Conservation (phyloP, 1,140 invertebrate species). For the Muscidifurax raptorellus region DNA sequence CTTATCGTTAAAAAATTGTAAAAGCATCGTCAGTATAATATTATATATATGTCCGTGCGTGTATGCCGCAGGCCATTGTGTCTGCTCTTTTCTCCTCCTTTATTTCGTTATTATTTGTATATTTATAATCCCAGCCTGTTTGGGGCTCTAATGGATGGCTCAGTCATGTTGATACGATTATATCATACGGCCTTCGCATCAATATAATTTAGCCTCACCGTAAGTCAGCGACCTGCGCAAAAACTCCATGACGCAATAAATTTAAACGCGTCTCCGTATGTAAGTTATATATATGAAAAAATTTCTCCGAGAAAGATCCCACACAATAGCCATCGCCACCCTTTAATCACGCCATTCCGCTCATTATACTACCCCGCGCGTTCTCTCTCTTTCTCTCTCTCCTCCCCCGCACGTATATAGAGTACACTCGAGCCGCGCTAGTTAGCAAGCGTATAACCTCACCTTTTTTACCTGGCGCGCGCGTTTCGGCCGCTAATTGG, state of each 20-base stretch:
- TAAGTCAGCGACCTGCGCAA: background rate
- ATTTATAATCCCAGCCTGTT: too few species aligned
- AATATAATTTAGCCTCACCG: too few species aligned
- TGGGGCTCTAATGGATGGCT: too few species aligned
- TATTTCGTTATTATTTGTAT: too few species aligned
- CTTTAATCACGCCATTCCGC: conserved; percentile 6
- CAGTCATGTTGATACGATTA: too few species aligned
- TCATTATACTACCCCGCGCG: background rate
- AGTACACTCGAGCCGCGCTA: background rate
- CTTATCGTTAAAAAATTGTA: background rate
- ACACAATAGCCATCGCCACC: background rate
- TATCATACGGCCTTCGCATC: too few species aligned
- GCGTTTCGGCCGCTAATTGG: conserved; percentile 37
- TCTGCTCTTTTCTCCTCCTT: background rate
- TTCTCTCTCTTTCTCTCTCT: conserved; percentile 5
- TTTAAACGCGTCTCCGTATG: background rate
- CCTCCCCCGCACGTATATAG: too few species aligned
- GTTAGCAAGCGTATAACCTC: background rate
- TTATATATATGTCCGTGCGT: too few species aligned
- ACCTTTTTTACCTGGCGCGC: conserved; percentile 10
- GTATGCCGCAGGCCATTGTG: background rate
- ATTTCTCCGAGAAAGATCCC: background rate
- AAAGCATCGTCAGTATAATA: background rate
- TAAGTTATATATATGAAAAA: background rate
- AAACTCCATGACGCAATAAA: background rate